Base-by-base conservation (phyloP, 2,888 invertebrate species). In the Oasisia sp. region DNA sequence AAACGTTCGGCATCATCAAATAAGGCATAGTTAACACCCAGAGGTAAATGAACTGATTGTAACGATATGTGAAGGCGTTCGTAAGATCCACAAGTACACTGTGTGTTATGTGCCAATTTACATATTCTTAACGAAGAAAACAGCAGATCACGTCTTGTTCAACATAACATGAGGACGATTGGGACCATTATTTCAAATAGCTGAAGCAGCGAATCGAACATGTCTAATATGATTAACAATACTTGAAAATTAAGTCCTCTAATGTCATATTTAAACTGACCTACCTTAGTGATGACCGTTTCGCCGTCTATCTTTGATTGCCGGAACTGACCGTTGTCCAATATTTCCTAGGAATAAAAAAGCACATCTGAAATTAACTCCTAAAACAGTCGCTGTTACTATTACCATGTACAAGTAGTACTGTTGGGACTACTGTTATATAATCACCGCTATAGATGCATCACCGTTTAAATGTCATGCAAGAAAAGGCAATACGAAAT, bases 301-400 rank as follows among this genome's bases (percentile, higher is more conserved):
- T 74, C 74, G n/a, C 74, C 74, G 74, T 74, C 74, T 74, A 74
- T 27, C 74, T n/a, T 74, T 27, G 74, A 74, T 74, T 74, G 74
- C 2, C 27, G 74, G 74, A 74, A 74, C 27, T 27, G 74, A 7
- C 74, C 74, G 74, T 74, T 7, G 27, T 74, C 74, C 74, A 74
- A 27, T 74, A 74, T 74, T 74, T 27, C 27, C 74, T 74, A 0
- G 74, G 27, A 27, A 5, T 74, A 2, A n/a, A 74, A 74, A 74
- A n/a, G 74, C 74, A 74, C 74, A 74, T 27, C 19, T 74, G 74
- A 74, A 19, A 74, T 74, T 19, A 19, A 74, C 27, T 74, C 56
- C 14, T 27, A 74, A 27, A 5, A 74, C 7, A 19, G 27, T 19
- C n/a, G 7, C 27, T 74, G 27, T 27, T 27, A 74, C 74, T 74